These are phyloP conservation scores for Pristionchus arcanus DNA, from an alignment of 2,888 invertebrate genomes.

Conservation along the genomic window DNA sequence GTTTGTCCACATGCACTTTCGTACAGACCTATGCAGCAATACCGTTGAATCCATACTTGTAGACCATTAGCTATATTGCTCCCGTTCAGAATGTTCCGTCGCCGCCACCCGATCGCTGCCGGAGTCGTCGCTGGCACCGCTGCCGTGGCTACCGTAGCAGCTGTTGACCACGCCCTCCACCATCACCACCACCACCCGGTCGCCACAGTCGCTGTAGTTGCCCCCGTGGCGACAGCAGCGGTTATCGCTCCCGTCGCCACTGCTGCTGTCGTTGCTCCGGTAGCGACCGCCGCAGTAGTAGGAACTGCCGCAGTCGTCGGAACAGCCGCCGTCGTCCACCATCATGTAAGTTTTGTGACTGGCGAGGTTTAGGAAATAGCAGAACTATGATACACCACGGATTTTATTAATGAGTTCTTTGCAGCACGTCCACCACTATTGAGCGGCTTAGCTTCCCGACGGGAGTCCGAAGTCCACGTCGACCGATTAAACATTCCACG, in stretches of 20 bases:
- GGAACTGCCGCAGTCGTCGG: too few species aligned
- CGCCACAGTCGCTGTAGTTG: neutral
- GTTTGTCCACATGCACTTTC: too few species aligned
- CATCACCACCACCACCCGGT: neutral
- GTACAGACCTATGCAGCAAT: too few species aligned
- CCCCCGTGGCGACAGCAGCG: neutral
- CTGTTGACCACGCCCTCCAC: neutral
- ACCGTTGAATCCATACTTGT: too few species aligned
- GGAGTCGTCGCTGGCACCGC: neutral
- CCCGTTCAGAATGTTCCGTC: neutral
- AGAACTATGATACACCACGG: neutral
- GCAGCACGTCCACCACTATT: constrained; percentile 8
- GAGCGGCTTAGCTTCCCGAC: neutral
- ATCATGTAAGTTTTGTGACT: neutral
- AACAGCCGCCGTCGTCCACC: neutral
- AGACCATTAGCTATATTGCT: too few species aligned
- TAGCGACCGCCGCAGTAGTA: neutral
- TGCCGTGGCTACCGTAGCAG: neutral
- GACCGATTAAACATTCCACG: neutral
- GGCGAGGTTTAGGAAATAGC: neutral
- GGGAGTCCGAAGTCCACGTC: neutral
- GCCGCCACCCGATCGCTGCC: neutral
- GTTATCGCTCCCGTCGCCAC: neutral
- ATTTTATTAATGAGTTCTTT: neutral
- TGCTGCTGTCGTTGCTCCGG: neutral